phyloP scores from a whole-genome alignment of 2,113 vertebrate species.

The Ctenodactylus gundi region DNA sequence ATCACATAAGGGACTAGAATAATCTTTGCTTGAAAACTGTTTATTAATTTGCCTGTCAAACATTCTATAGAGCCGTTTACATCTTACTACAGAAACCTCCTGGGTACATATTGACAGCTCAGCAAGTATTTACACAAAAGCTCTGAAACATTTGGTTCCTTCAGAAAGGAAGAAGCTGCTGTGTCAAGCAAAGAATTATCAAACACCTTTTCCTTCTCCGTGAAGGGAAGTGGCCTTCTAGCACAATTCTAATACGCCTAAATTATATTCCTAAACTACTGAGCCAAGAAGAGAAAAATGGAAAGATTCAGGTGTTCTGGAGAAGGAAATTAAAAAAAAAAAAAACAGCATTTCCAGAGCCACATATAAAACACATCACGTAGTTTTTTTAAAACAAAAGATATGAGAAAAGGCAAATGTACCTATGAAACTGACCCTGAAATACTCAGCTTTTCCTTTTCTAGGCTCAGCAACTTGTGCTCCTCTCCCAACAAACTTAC shows the following conservation, averaged over 20 bases:
- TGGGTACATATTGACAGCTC: slow-evolving; percentile 75
- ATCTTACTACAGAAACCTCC: slow-evolving; percentile 71
- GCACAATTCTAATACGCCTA: not conserved
- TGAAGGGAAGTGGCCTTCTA: slow-evolving; percentile 44
- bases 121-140: slow-evolving; percentile 79
- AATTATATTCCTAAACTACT: slow-evolving; percentile 62
- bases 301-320: slow-evolving; percentile 58
- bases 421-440: slow-evolving; percentile 51
- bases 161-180: slow-evolving; percentile 59
- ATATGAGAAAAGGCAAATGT: slow-evolving; percentile 40
- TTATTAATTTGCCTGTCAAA: slow-evolving; percentile 80
- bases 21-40: slow-evolving; percentile 76
- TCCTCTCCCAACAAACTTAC: slow-evolving; percentile 49
- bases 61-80: slow-evolving; percentile 74
- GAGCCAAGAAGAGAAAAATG: not conserved
- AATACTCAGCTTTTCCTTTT: slow-evolving; percentile 74
- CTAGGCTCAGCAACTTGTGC: slow-evolving; percentile 59
- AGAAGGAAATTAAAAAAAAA: no score
- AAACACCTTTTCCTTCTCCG: slow-evolving; percentile 52
- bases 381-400: slow-evolving; percentile 39
- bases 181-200: slow-evolving; percentile 67
- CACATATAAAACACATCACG: slow-evolving; percentile 38
- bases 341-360: slow-evolving; percentile 57
- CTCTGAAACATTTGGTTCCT: slow-evolving; percentile 74
- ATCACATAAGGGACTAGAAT: slow-evolving; percentile 56